Percentiles rank a stretch among this genome's conserved stretches.
These are phyloP conservation scores for Rhynchonema sp. DNA, from an alignment of 2,888 invertebrate genomes.

Conservation along the genomic window DNA sequence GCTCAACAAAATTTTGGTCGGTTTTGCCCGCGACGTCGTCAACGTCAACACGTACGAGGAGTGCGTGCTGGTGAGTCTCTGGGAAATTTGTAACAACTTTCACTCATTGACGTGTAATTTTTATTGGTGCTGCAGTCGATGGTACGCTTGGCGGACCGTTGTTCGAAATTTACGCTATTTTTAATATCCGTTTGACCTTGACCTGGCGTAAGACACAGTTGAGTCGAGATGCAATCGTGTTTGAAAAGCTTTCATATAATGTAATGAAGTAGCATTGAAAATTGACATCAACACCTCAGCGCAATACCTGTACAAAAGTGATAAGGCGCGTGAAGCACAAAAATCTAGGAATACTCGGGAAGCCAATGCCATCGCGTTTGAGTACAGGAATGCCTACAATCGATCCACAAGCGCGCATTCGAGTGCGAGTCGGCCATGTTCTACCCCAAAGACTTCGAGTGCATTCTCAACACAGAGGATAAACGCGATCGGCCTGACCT, in stretches of 20 bases:
- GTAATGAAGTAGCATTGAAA: no score
- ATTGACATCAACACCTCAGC: no score
- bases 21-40: constrained; percentile 27
- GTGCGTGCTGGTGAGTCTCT: not conserved
- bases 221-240: no score
- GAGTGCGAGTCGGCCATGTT: constrained; percentile 28
- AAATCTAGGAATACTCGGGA: no score
- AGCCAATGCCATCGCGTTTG: not conserved
- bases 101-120: no score
- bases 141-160: not conserved
- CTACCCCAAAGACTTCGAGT: constrained; percentile 25
- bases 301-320: no score
- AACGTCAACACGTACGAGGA: constrained; percentile 19
- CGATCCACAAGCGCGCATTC: constrained; percentile 24
- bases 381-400: constrained; percentile 22
- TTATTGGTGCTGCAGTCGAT: no score
- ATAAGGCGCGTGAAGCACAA: no score
- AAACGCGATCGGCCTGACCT: constrained; percentile 16
- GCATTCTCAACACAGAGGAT: constrained; percentile 25
- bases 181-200: no score
- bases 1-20: constrained; percentile 25
- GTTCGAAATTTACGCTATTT: not conserved
- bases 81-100: no score
- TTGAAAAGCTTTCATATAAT: no score
- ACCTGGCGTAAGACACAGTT: no score